These are phyloP conservation scores for Chalcis sispes DNA, from an alignment of 2,888 invertebrate genomes.

Conservation along the genomic window DNA sequence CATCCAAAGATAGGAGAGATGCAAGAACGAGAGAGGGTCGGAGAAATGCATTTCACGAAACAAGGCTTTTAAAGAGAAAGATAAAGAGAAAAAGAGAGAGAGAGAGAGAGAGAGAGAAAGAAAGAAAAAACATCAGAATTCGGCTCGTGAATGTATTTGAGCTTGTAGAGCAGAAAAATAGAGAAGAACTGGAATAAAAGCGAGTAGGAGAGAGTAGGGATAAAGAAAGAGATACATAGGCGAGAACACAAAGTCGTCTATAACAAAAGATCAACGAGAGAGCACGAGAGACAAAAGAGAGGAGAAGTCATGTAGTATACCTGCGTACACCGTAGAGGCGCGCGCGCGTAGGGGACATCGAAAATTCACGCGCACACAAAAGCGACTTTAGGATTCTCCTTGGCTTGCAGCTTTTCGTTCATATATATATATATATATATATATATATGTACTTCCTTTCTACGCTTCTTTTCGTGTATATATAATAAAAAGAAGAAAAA, in stretches of 20 bases:
- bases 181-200: constrained; percentile 44
- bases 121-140: constrained; percentile 40
- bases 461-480: too few relatives aligned
- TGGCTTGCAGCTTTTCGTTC: neutral
- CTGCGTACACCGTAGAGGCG: neutral
- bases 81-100: constrained; percentile 49
- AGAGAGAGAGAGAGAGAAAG: constrained; percentile 16
- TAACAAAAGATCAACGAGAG: constrained; percentile 29
- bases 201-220: neutral
- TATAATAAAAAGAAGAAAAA: too few relatives aligned
- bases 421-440: neutral
- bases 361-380: constrained; percentile 27
- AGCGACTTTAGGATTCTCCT: constrained; percentile 9
- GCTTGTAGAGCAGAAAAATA: constrained; percentile 50
- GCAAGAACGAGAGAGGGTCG: neutral
- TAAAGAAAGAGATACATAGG: neutral
- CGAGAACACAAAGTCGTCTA: neutral
- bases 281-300: constrained; percentile 8
- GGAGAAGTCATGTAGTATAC: too few relatives aligned
- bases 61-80: constrained; percentile 26
- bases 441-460: too few relatives aligned
- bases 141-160: constrained; percentile 30
- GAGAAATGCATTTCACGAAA: too few relatives aligned
- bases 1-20: constrained; percentile 54
- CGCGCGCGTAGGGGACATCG: constrained; percentile 18